Conservation (phyloP, 2,888 invertebrate genomes). For the Lasioglossum vierecki region DNA sequence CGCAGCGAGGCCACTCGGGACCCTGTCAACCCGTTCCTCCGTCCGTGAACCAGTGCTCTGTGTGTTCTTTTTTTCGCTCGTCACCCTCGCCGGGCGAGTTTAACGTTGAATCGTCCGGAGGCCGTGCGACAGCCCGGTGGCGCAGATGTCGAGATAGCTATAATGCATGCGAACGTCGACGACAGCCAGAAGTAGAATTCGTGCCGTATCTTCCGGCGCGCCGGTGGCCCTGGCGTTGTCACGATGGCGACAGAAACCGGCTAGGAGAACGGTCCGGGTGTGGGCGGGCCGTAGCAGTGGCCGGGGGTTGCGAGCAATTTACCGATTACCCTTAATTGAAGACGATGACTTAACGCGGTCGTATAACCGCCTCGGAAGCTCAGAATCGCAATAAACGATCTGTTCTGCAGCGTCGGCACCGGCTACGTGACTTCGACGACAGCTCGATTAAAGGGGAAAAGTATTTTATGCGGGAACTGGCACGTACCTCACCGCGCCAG, state of each 20-base stretch:
- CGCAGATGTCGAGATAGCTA: conserved; percentile 70
- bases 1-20: not conserved
- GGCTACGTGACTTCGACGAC: conserved; percentile 68
- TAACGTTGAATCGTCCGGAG: conserved; percentile 54
- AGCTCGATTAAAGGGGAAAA: conserved; percentile 66
- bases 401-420: conserved; percentile 65
- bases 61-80: not conserved
- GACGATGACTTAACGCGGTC: conserved; percentile 78
- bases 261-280: not conserved
- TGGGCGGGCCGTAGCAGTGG: conserved; percentile 4
- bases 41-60: not conserved
- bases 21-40: not conserved
- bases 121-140: conserved; percentile 31
- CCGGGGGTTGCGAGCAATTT: conserved; percentile 74
- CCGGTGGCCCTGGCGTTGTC: conserved; percentile 14
- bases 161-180: conserved; percentile 79
- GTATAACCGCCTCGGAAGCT: conserved; percentile 68
- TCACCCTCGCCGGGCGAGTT: conserved; percentile 6
- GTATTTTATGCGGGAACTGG: conserved; percentile 56
- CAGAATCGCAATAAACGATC: conserved; percentile 73
- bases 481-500: conserved; percentile 50
- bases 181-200: conserved; percentile 77
- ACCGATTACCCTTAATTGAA: conserved; percentile 82
- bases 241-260: not conserved
- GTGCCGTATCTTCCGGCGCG: conserved; percentile 77